Evolutionary conservation across 2,113 vertebrate species (phyloP), one percentile per base, ranked within the genome.

Genomic region (Oryzias javanicus): DNA sequence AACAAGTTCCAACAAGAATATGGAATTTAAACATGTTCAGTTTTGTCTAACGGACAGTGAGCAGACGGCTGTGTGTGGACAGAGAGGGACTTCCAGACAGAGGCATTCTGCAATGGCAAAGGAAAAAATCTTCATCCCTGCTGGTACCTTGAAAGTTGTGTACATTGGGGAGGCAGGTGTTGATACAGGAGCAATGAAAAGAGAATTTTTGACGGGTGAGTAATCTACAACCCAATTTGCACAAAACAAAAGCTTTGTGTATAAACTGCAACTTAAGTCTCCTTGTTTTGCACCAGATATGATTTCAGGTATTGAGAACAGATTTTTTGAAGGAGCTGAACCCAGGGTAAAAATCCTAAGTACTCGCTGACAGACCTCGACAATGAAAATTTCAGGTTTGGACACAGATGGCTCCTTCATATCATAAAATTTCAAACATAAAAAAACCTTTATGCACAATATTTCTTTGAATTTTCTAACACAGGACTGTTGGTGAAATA

Each of bases 151-250:
- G 1, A 54, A 29, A 13, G 61, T 64, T 22, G 47, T 45, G 10
- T 66, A 19, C 8, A 66, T 29, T 18, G 64, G 64, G 35, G 54
- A 66, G 53, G 53, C 53, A 56, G 63, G 63, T 12, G 13, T 65
- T n/a, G 46, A 65, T 20, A 4, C 45, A 19, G 64, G 54, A 57
- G 54, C 54, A 14, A 10, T 44, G 2, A 66, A 48, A 20, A 58
- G 50, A 20, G 49, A 66, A 46, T 50, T 66, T 50, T 14, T 55
- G 6, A 42, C 45, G 6, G 20, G 62, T 64, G 22, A 45, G 27
- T 59, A 18, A 15, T 3, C 13, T 16, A 18, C 24, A 41, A 5
- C n/a, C 17, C 15, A 2, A 1, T 44, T 12, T 16, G 12, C 17
- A 13, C 44, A 16, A 44, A 25, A 10, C 7, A 42, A 17, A 42